These are phyloP conservation scores for Rhagoletis zephyria DNA, from an alignment of 1,140 invertebrate species.

Conservation along the genomic window DNA sequence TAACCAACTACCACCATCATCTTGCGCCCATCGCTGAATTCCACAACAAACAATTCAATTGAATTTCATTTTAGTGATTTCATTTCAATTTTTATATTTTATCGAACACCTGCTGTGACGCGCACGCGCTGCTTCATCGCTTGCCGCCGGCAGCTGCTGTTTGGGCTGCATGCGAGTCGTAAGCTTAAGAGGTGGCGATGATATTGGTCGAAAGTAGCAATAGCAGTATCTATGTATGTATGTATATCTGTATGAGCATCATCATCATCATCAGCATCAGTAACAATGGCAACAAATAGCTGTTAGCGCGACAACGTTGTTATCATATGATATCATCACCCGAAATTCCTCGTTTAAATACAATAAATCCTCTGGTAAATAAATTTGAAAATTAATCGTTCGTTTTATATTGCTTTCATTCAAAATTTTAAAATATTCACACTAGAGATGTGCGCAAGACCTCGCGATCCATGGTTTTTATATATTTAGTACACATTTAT, in stretches of 20 bases:
- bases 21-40: not conserved
- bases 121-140: not conserved
- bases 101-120: conserved; percentile 46
- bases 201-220: not conserved
- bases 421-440: not conserved
- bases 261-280: not conserved
- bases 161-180: not conserved
- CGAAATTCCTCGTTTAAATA: conserved; percentile 44
- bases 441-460: conserved; percentile 3
- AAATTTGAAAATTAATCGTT: conserved; percentile 32
- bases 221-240: too few species aligned
- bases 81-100: conserved; percentile 29
- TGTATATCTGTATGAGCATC: too few species aligned
- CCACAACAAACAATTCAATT: conserved; percentile 20
- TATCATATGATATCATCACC: conserved; percentile 52
- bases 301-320: conserved; percentile 43
- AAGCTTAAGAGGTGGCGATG: not conserved
- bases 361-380: conserved; percentile 44
- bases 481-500: too few species aligned
- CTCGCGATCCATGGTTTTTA: too few species aligned
- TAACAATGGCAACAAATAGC: not conserved
- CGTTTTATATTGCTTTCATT: conserved; percentile 11
- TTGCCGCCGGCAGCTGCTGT: not conserved
- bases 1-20: conserved; percentile 10
- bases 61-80: conserved; percentile 27